phyloP scores from a whole-genome alignment of 2,797 vertebrate genomes.

The Mallotus villosus region DNA sequence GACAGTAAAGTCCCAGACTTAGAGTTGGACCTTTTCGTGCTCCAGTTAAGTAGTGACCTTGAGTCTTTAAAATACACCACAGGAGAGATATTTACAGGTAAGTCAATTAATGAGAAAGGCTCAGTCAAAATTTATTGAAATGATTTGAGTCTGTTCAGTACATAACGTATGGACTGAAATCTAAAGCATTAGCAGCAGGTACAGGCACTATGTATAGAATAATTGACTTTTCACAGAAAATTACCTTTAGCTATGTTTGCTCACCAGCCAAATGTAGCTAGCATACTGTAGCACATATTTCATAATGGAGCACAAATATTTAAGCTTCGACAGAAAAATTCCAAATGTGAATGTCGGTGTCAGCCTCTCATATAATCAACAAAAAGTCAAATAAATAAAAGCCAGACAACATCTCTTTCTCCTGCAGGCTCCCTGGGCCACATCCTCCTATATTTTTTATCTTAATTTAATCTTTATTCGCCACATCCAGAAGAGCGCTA shows the following conservation, averaged over 20 bases:
- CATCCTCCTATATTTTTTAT: slow-evolving; percentile 71
- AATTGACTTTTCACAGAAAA: no score
- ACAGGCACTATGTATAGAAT: no score
- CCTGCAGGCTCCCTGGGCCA: slow-evolving; percentile 61
- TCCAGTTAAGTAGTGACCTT: slow-evolving; percentile 15
- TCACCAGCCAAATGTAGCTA: neutral
- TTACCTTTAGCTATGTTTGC: neutral
- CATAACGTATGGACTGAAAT: no score
- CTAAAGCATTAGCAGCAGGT: no score
- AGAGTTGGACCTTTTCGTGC: slow-evolving; percentile 27
- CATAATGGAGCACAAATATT: neutral
- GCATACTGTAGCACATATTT: slow-evolving; percentile 9
- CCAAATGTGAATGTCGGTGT: slow-evolving; percentile 50
- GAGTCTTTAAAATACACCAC: slow-evolving; percentile 1
- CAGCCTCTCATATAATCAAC: slow-evolving; percentile 62
- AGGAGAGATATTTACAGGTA: slow-evolving; percentile 6
- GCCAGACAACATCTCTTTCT: slow-evolving; percentile 70
- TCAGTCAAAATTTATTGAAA: neutral
- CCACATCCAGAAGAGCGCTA: slow-evolving; percentile 71
- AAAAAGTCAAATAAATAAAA: slow-evolving; percentile 68
- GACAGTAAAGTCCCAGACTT: neutral
- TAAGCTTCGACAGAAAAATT: neutral
- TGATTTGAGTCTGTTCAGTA: no score
- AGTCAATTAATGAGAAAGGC: slow-evolving; percentile 23
- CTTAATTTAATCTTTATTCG: slow-evolving; percentile 81